phyloP scores from a whole-genome alignment of 2,888 invertebrate genomes.

The Drosophila niveifrons region DNA sequence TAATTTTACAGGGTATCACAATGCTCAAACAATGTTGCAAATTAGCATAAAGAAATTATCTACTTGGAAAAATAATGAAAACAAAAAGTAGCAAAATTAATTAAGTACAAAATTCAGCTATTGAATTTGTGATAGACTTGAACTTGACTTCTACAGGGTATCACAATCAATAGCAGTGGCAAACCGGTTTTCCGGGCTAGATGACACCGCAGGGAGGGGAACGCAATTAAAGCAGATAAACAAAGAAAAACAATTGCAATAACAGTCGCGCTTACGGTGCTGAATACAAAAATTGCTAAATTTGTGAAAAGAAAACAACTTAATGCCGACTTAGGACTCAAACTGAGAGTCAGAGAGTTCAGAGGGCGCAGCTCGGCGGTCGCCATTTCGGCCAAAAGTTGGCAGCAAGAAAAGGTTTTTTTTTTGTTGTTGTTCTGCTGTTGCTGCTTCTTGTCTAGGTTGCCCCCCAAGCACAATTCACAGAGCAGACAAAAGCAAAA shows the following conservation, averaged over 20 bases:
- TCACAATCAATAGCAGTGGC: background rate
- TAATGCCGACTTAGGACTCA: conserved; percentile 60
- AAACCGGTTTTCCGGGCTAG: conserved; percentile 12
- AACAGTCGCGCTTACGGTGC: conserved; percentile 59
- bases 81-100: too few species aligned
- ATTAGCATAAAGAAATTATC: too few species aligned
- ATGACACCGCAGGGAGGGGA: conserved; percentile 25
- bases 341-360: background rate
- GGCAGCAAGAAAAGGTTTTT: conserved; percentile 34
- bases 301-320: conserved; percentile 73
- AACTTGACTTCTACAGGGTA: conserved; percentile 20
- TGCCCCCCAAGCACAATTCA: background rate
- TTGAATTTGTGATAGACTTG: background rate
- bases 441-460: conserved; percentile 9
- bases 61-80: too few species aligned
- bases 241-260: conserved; percentile 75
- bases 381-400: conserved; percentile 21
- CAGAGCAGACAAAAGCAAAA: conserved; percentile 12
- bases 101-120: too few species aligned
- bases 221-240: conserved; percentile 77
- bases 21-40: too few species aligned
- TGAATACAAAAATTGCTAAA: conserved; percentile 66
- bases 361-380: conserved; percentile 4
- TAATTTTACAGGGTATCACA: too few species aligned
- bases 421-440: background rate